phyloP scores from a whole-genome alignment of 37 sponge, comb jelly and placozoan species.

The Agelas oroides region DNA sequence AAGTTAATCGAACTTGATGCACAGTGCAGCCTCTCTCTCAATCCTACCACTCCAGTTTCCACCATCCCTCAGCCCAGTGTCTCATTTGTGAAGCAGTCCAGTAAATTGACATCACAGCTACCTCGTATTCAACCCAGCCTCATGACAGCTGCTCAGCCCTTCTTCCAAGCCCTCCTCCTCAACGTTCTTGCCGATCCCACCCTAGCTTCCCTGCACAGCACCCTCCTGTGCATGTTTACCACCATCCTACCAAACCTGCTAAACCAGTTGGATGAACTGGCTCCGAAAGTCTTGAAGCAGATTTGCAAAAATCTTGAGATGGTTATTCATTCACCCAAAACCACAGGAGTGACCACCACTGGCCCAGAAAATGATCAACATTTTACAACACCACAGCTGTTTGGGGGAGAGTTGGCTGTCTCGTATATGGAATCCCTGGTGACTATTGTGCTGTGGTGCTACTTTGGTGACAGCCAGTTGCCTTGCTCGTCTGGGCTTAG shows the following conservation, averaged over 20 bases:
- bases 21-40: conserved; percentile 3
- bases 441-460: conserved; percentile 35
- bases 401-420: not conserved
- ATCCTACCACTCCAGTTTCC: not conserved
- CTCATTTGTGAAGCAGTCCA: not conserved
- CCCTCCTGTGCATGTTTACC: conserved; percentile 28
- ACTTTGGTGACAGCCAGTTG: conserved; percentile 10
- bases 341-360: too few relatives aligned
- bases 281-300: conserved; percentile 38
- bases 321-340: not conserved
- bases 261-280: conserved; percentile 34
- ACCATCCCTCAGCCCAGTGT: not conserved
- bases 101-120: not conserved
- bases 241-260: conserved; percentile 32
- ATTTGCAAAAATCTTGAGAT: conserved; percentile 29
- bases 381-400: too few relatives aligned
- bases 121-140: conserved; percentile 23
- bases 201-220: conserved; percentile 25
- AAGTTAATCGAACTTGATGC: conserved; percentile 38
- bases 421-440: conserved; percentile 20
- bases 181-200: conserved; percentile 12
- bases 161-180: conserved; percentile 41
- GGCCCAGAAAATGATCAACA: too few relatives aligned
- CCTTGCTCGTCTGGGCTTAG: not conserved
- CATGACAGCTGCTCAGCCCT: conserved; percentile 45